Evolutionary conservation across 2,888 invertebrate genomes (phyloP).

Genomic region (Nebria brevicollis): DNA sequence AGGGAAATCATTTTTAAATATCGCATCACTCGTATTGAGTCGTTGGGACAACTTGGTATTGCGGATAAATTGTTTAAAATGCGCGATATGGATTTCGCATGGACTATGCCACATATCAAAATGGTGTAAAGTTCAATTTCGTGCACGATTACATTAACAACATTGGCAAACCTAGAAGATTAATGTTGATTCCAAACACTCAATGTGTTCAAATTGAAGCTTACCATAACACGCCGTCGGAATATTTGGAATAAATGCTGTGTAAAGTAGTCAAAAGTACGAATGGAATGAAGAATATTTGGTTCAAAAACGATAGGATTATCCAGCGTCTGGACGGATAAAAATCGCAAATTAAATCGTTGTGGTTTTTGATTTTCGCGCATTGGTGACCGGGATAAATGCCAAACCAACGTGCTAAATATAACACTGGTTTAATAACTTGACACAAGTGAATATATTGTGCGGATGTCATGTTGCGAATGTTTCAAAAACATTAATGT

Average conservation of each 20-base stretch:
- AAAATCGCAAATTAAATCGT: background rate
- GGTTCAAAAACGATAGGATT: conserved; percentile 20
- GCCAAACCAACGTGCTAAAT: background rate
- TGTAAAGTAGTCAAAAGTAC: conserved; percentile 19
- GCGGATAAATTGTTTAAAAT: conserved; percentile 25
- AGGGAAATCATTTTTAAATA: conserved; percentile 21
- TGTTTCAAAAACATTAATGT: background rate
- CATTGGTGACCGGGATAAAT: background rate
- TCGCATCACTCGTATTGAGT: conserved; percentile 23
- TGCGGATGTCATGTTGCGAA: background rate
- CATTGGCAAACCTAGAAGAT: conserved; percentile 30
- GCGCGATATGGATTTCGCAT: conserved; percentile 17
- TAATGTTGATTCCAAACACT: background rate
- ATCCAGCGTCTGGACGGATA: conserved; percentile 11
- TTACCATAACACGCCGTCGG: conserved; percentile 30
- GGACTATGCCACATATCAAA: conserved; percentile 23
- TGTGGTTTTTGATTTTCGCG: background rate
- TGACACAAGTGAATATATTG: background rate
- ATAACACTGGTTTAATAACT: conserved; percentile 10
- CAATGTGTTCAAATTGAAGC: background rate
- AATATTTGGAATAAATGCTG: conserved; percentile 4
- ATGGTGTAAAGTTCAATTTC: conserved; percentile 31
- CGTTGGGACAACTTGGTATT: conserved; percentile 23
- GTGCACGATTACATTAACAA: conserved; percentile 26
- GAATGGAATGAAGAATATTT: conserved; percentile 28